phyloP scores from a whole-genome alignment of 2,888 invertebrate genomes.

The Cremastinae sp. region DNA sequence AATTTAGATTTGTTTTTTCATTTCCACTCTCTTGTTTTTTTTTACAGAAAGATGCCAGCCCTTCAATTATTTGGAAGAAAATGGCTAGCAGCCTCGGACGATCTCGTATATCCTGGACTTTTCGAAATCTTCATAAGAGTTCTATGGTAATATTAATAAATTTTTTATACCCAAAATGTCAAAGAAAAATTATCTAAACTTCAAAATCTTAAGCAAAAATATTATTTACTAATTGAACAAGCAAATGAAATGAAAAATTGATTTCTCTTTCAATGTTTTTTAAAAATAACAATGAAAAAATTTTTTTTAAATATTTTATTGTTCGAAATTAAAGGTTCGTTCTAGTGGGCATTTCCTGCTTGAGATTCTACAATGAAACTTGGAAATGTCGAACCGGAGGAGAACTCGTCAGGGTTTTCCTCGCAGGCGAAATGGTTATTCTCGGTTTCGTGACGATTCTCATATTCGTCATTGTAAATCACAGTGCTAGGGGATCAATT shows the following conservation, averaged over 20 bases:
- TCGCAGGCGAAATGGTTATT: slow-evolving; percentile 86
- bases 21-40: slow-evolving; percentile 8
- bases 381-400: slow-evolving; percentile 88
- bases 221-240: too few species aligned
- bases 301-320: slow-evolving; percentile 22
- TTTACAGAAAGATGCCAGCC: slow-evolving; percentile 87
- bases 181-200: too few species aligned
- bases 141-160: slow-evolving; percentile 83
- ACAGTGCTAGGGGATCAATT: slow-evolving; percentile 89
- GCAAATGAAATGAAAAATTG: too few species aligned
- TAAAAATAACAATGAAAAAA: slow-evolving; percentile 4
- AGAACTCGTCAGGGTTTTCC: slow-evolving; percentile 86
- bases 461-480: slow-evolving; percentile 85
- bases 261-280: too few species aligned
- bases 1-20: not conserved
- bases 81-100: slow-evolving; percentile 95
- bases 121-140: slow-evolving; percentile 88
- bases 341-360: slow-evolving; percentile 84
- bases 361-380: slow-evolving; percentile 85
- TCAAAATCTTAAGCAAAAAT: too few species aligned
- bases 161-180: not conserved
- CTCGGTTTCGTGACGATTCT: slow-evolving; percentile 85
- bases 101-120: slow-evolving; percentile 93
- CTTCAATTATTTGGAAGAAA: slow-evolving; percentile 92
- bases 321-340: slow-evolving; percentile 82